Percentiles rank a stretch among this genome's conserved stretches.
Conservation (phyloP, 2,888 invertebrate species). For the Lasioglossum figueresi region DNA sequence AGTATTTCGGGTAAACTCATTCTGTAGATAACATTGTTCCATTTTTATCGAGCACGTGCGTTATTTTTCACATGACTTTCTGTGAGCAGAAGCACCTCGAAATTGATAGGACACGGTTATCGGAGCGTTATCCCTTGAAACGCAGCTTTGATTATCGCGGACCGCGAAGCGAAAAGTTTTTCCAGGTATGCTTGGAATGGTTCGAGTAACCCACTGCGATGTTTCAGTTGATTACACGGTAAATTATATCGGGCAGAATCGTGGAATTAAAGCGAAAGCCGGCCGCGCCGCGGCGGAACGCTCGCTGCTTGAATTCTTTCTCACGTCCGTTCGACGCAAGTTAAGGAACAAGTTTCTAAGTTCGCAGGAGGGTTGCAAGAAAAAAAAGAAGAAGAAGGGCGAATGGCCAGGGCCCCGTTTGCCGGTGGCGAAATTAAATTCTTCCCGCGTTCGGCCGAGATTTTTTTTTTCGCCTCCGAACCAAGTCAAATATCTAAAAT, state of each 20-base stretch:
- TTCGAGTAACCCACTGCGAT: conserved; percentile 57
- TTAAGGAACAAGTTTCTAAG: conserved; percentile 68
- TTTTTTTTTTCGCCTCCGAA: conserved; percentile 18
- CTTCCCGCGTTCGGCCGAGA: conserved; percentile 55
- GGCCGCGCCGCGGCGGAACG: conserved; percentile 28
- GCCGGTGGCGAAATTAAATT: conserved; percentile 52
- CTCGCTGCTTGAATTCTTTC: conserved; percentile 65
- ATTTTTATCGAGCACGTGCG: conserved; percentile 40
- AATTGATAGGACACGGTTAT: conserved; percentile 63
- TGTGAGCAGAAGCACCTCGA: conserved; percentile 29
- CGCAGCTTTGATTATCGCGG: conserved; percentile 40
- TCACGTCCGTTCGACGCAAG: conserved; percentile 68
- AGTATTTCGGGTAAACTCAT: background rate
- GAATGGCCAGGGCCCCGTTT: conserved; percentile 7
- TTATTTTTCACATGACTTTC: conserved; percentile 59
- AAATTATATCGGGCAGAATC: conserved; percentile 57
- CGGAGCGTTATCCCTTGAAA: conserved; percentile 53
- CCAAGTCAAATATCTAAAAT: conserved; percentile 62
- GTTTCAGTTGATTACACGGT: conserved; percentile 61
- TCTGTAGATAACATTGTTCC: conserved; percentile 18
- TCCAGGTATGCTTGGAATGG: conserved; percentile 18
- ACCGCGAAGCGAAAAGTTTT: conserved; percentile 40
- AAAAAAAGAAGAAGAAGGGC: conserved; percentile 21
- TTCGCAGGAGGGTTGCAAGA: conserved; percentile 42
- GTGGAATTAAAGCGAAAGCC: conserved; percentile 55